These are phyloP conservation scores for Eulimnadia texana DNA, from an alignment of 1,140 invertebrate species.

Conservation along the genomic window DNA sequence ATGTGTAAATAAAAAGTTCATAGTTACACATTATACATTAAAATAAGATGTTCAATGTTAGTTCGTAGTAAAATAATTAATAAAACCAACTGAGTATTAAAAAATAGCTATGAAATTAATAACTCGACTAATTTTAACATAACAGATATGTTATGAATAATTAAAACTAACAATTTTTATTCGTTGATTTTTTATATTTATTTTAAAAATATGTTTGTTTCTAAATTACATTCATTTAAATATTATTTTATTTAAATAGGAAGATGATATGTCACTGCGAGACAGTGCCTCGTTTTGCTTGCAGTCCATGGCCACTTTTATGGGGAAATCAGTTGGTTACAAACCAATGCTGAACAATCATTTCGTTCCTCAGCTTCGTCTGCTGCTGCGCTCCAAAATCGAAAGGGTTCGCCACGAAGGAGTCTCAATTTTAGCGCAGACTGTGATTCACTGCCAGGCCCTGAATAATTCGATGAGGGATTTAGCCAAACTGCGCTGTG, in stretches of 20 bases:
- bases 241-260: conserved; percentile 24
- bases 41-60: no score
- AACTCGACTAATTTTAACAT: no score
- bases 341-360: conserved; percentile 5
- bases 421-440: conserved; percentile 53
- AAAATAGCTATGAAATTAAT: no score
- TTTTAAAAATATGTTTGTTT: neutral
- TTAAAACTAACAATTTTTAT: neutral
- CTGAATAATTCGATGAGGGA: conserved; percentile 55
- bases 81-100: no score
- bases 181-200: neutral
- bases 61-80: no score
- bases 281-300: conserved; percentile 62
- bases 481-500: conserved; percentile 49
- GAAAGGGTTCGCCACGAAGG: conserved; percentile 54
- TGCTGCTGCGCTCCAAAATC: conserved; percentile 32
- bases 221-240: neutral
- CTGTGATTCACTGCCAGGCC: conserved; percentile 31
- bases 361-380: conserved; percentile 12
- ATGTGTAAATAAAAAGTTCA: neutral
- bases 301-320: conserved; percentile 43
- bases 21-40: no score
- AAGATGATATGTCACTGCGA: conserved; percentile 65
- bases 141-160: no score
- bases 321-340: conserved; percentile 19